phyloP scores from a whole-genome alignment of 2,113 vertebrate species.

The Sorex fumeus region DNA sequence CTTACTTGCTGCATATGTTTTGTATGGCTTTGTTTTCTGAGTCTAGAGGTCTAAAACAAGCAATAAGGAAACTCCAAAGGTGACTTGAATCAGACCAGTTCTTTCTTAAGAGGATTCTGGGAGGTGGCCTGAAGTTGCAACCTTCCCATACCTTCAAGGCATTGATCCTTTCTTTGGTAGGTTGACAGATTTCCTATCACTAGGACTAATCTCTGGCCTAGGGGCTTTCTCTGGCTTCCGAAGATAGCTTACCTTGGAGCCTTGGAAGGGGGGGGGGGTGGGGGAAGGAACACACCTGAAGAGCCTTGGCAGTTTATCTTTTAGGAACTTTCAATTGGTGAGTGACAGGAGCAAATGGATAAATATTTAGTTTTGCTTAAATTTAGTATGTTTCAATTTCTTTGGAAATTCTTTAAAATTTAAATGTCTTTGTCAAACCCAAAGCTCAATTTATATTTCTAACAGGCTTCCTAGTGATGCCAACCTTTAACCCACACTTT shows the following conservation, averaged over 20 bases:
- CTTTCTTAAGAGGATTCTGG: neutral
- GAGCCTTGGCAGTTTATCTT: neutral
- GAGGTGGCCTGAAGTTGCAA: neutral
- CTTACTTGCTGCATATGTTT: neutral
- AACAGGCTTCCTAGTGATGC: slow-evolving; percentile 26
- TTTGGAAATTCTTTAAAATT: slow-evolving; percentile 32
- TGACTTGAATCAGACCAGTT: neutral
- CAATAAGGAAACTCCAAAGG: neutral
- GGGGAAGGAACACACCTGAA: neutral
- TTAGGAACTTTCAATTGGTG: neutral
- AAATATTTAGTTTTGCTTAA: slow-evolving; percentile 3
- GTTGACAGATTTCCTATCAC: neutral
- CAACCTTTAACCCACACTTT: slow-evolving; percentile 16
- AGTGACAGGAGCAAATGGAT: neutral
- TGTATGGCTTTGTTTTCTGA: neutral
- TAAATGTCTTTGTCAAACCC: neutral
- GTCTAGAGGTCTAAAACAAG: slow-evolving; percentile 31
- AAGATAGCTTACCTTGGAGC: neutral
- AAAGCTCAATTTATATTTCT: slow-evolving; percentile 27
- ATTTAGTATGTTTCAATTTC: neutral
- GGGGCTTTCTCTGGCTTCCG: neutral
- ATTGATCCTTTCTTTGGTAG: neutral
- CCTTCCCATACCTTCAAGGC: neutral
- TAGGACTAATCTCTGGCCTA: neutral
- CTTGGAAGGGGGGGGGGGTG: too few species aligned